Percentiles rank a stretch among this genome's conserved stretches.
phyloP scores from a whole-genome alignment of 2,888 invertebrate species.

The Amblyjoppa fuscipennis region DNA sequence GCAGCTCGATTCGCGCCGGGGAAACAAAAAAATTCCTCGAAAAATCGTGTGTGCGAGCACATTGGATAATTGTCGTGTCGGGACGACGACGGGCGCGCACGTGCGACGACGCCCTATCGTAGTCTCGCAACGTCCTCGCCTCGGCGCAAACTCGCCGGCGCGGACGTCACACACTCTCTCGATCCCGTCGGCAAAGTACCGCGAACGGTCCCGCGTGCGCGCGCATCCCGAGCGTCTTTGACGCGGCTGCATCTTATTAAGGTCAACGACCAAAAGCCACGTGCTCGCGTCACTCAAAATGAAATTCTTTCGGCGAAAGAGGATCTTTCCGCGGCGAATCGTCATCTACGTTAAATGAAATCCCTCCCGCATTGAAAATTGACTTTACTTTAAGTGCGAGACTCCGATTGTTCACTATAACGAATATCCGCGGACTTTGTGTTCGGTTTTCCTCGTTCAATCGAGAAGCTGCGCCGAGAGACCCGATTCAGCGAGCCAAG shows the following conservation, averaged over 20 bases:
- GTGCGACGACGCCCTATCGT: slow-evolving; percentile 55
- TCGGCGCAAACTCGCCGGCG: slow-evolving; percentile 31
- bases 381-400: not conserved
- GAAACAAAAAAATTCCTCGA: not conserved
- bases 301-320: slow-evolving; percentile 7
- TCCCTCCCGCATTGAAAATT: not conserved
- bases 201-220: slow-evolving; percentile 39
- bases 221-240: slow-evolving; percentile 42
- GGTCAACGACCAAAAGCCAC: slow-evolving; percentile 67
- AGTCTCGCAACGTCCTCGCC: slow-evolving; percentile 5
- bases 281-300: slow-evolving; percentile 27
- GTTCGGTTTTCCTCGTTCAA: not conserved
- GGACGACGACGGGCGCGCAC: slow-evolving; percentile 49
- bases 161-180: slow-evolving; percentile 33
- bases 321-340: no score
- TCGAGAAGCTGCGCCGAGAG: not conserved
- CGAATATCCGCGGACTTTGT: not conserved
- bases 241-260: slow-evolving; percentile 55
- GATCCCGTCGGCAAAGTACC: slow-evolving; percentile 48
- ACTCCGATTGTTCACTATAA: not conserved
- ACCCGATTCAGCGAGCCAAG: slow-evolving; percentile 40
- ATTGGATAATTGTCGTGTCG: slow-evolving; percentile 57
- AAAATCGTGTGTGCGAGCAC: slow-evolving; percentile 22
- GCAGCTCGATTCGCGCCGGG: not conserved
- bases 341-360: no score